Base-by-base conservation (phyloP, 2,113 vertebrate species). In the Glareola pratincola region DNA sequence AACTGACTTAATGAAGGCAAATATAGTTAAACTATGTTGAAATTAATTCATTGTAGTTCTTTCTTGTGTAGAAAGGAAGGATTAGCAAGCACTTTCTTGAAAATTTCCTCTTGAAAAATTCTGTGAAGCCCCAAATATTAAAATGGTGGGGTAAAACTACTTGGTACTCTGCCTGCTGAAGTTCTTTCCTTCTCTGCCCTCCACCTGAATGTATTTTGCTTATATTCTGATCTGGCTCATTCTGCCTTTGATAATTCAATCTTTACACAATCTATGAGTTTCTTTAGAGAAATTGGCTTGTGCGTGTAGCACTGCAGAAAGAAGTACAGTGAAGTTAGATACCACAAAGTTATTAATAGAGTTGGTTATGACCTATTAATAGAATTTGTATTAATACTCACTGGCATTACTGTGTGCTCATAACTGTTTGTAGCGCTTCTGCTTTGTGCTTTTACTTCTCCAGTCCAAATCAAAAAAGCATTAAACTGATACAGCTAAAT, bases 311-410 rank as follows among this genome's bases (percentile, higher is more conserved):
- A 18, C 53, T 85, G 89, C 86, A 78, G 66, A 64, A 68, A 57
- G 43, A 41, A 88, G 22, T 45, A 34, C 29, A 47, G 60, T 57
- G 93, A 85, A 91, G 67, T 75, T 69, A 53, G 76, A 95, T 85
- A 66, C 50, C 81, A 77, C 26, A 41, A 32, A 90, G 63, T 57
- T 96, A 94, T 96, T 87, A 85, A 76, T 92, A 92, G 92, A 68
- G 16, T 69, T 82, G 87, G 74, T 60, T 92, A 59, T 93, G 59
- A 73, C 12, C 84, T 97, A 90, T 93, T 96, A 90, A 92, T 94
- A 95, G 91, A 85, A 80, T 41, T 60, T 88, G 21, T 12, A 39
- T 96, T 92, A 92, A 94, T 92, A 66, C 69, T 82, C 37, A 12
- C 41, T 54, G 74, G 77, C 60, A 57, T 95, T 83, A 41, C 64